These are phyloP conservation scores for Phrynosoma platyrhinos DNA, from an alignment of 2,113 vertebrate genomes.

Conservation along the genomic window DNA sequence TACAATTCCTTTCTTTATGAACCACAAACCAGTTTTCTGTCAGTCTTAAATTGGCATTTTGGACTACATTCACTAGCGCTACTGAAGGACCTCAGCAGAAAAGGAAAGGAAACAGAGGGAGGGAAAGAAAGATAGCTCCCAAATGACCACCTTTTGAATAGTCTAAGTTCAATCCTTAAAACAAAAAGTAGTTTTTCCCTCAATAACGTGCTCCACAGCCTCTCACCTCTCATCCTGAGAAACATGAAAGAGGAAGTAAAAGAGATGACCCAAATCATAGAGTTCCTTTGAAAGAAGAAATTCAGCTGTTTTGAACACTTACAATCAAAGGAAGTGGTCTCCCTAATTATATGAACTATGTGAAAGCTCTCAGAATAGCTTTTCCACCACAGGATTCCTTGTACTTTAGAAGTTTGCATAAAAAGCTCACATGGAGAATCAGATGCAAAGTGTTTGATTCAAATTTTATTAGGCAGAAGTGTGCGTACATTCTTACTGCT, in stretches of 20 bases:
- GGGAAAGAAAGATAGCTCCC: slow-evolving; percentile 76
- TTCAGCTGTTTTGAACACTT: slow-evolving; percentile 90
- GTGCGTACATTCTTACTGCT: slow-evolving; percentile 74
- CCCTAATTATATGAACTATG: slow-evolving; percentile 88
- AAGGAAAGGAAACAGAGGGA: slow-evolving; percentile 76
- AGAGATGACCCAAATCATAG: slow-evolving; percentile 89
- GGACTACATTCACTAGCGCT: slow-evolving; percentile 63
- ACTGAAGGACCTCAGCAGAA: slow-evolving; percentile 71
- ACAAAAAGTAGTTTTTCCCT: slow-evolving; percentile 83
- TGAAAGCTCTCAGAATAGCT: slow-evolving; percentile 88
- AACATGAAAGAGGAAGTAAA: slow-evolving; percentile 85
- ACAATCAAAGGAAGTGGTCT: slow-evolving; percentile 90
- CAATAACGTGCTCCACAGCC: slow-evolving; percentile 83
- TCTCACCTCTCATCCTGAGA: slow-evolving; percentile 84
- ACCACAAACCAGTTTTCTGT: slow-evolving; percentile 65
- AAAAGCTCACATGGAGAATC: slow-evolving; percentile 86
- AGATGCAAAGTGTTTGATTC: slow-evolving; percentile 88
- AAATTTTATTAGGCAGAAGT: slow-evolving; percentile 84
- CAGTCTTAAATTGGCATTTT: slow-evolving; percentile 79
- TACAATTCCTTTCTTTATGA: slow-evolving; percentile 73
- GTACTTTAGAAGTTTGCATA: slow-evolving; percentile 90
- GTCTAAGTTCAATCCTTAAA: slow-evolving; percentile 86
- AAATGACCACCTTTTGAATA: slow-evolving; percentile 83
- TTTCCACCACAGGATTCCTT: slow-evolving; percentile 87
- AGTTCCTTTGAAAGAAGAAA: slow-evolving; percentile 85